Evolutionary conservation across 2,888 invertebrate genomes (phyloP), one percentile per base, ranked within the genome.

Genomic region (Trachelus stipa): DNA sequence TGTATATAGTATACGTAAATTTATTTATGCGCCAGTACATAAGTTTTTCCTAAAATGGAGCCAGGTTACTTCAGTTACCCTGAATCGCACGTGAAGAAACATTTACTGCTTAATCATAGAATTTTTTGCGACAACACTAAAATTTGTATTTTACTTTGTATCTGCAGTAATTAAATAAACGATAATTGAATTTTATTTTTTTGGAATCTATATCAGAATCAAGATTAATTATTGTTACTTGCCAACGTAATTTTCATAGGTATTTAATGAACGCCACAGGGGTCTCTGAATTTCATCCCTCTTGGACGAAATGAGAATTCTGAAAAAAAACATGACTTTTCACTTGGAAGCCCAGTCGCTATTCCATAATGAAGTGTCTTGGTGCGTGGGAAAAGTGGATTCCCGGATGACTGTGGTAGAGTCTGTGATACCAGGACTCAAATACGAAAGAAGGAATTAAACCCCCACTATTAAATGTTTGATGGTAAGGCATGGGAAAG

Each of bases 361-460:
- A n/a, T 31, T 34, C 34, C 69, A 74, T 76, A 74, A 69, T 75
- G 68, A 74, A 75, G 76, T 73, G 73, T 77, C 30, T 75, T 79
- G 69, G 69, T 80, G 77, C 82, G 83, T 83, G 83, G 82, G 82
- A 83, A 82, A 79, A 81, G 74, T 34, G 74, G 76, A 68, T 34
- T 77, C 75, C 74, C 76, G 76, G 74, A 73, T 40, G 68, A 23
- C 69, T 35, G 75, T 30, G 71, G 76, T 77, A 37, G 76, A 73
- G 76, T 75, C 74, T 68, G n/a, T 33, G 35, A 69, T 56, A 56
- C 56, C 56, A 9, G 56, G 23, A 82, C 73, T 80, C 73, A 76
- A 35, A 85, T 86, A 85, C 84, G 82, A 86, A 87, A 87, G 87
- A 87, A 87, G 86, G 87, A 86, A 87, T 87, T 83, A 86, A 86